Percentiles rank a stretch among this genome's conserved stretches.
Conservation (phyloP, 2,888 invertebrate species). For the Pyrgus malvae region DNA sequence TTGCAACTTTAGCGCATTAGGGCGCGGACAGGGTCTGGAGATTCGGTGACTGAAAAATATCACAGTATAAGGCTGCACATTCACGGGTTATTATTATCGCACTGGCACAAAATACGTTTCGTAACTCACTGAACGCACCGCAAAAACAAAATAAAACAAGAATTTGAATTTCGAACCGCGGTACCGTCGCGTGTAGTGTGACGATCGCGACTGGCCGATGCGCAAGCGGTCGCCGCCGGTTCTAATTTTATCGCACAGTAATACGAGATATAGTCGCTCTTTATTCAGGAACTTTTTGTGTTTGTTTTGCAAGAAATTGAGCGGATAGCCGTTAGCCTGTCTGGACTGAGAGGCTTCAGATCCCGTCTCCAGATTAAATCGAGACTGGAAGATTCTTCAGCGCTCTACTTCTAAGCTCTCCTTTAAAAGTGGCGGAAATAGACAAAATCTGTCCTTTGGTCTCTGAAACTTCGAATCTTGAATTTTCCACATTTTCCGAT, state of each 20-base stretch:
- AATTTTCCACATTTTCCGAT: no score
- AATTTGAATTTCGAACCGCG: constrained; percentile 11
- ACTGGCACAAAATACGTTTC: constrained; percentile 61
- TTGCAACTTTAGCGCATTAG: constrained; percentile 52
- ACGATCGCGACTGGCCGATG: constrained; percentile 45
- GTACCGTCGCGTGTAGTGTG: constrained; percentile 3
- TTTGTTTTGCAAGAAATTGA: constrained; percentile 54
- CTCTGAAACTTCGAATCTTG: no score
- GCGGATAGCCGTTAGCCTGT: constrained; percentile 36
- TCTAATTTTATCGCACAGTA: constrained; percentile 79
- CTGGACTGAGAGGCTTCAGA: background rate
- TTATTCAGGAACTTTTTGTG: constrained; percentile 66
- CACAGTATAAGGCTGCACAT: constrained; percentile 46
- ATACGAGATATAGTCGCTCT: constrained; percentile 78
- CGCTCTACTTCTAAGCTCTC: no score
- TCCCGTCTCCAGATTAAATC: no score
- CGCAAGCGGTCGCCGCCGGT: constrained; percentile 51
- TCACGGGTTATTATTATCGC: constrained; percentile 43
- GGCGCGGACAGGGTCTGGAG: constrained; percentile 35
- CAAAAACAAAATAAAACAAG: constrained; percentile 55
- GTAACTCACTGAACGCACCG: constrained; percentile 50
- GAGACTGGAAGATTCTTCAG: no score
- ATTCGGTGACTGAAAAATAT: constrained; percentile 40
- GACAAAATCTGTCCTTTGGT: no score
- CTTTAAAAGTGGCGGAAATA: no score